Conservation (phyloP, 2,888 invertebrate species). For the Chloroclystis v-ata region DNA sequence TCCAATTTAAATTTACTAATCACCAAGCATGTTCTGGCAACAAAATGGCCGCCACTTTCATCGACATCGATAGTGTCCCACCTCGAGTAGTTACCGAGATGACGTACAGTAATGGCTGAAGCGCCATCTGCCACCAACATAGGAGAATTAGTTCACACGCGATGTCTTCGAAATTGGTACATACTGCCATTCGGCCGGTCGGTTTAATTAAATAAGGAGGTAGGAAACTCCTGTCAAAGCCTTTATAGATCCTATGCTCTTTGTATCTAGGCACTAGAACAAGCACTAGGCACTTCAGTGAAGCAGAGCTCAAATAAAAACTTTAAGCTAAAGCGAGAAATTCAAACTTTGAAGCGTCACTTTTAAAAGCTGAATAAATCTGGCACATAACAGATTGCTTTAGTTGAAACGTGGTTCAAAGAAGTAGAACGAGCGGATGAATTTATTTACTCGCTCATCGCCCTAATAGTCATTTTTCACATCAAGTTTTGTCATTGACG, state of each 20-base stretch:
- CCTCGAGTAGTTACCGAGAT: slow-evolving; percentile 54
- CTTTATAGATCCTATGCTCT: slow-evolving; percentile 7
- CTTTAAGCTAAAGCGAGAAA: slow-evolving; percentile 12
- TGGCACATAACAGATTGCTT: slow-evolving; percentile 47
- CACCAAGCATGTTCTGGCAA: too few relatives aligned
- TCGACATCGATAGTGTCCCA: slow-evolving; percentile 32
- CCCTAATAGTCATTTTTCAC: too few relatives aligned
- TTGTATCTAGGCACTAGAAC: too few relatives aligned
- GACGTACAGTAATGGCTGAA: slow-evolving; percentile 72
- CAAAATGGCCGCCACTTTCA: slow-evolving; percentile 21
- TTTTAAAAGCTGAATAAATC: slow-evolving; percentile 52
- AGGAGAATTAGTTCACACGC: slow-evolving; percentile 56
- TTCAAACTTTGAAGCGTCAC: slow-evolving; percentile 17
- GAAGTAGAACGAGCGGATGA: not conserved
- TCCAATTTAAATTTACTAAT: too few relatives aligned
- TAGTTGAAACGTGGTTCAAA: slow-evolving; percentile 23
- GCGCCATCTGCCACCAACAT: slow-evolving; percentile 62
- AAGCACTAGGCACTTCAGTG: too few relatives aligned
- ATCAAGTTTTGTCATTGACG: too few relatives aligned
- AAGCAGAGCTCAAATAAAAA: slow-evolving; percentile 10
- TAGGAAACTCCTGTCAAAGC: slow-evolving; percentile 9
- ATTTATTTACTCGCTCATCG: too few relatives aligned
- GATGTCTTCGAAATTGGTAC: slow-evolving; percentile 44
- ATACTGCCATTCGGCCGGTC: slow-evolving; percentile 15
- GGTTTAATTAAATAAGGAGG: slow-evolving; percentile 24